Evolutionary conservation across 2,888 invertebrate genomes (phyloP).

Genomic region (Eutolmus rufibarbis): DNA sequence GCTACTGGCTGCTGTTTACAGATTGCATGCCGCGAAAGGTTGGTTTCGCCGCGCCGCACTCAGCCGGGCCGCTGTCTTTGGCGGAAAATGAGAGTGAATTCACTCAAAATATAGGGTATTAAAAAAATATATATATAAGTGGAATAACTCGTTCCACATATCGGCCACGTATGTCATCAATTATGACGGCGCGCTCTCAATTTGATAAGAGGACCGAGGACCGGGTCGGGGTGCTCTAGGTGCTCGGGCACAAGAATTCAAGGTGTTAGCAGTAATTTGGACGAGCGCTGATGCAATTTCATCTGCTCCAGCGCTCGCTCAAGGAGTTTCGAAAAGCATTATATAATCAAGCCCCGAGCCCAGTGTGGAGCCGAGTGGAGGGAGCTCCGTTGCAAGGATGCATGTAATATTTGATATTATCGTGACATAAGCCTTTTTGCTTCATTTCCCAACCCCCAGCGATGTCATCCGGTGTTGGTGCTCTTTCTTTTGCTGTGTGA

Average conservation of each 20-base stretch:
- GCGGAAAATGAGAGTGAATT: slow-evolving; percentile 14
- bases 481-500: background rate
- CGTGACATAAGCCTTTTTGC: slow-evolving; percentile 20
- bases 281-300: slow-evolving; percentile 14
- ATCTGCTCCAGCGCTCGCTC: background rate
- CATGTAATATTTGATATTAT: slow-evolving; percentile 24
- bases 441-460: background rate
- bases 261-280: slow-evolving; percentile 28
- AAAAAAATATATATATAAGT: background rate
- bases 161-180: slow-evolving; percentile 27
- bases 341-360: background rate
- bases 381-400: background rate
- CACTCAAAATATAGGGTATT: background rate
- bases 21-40: slow-evolving; percentile 18
- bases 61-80: background rate
- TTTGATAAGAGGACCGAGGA: background rate
- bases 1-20: background rate
- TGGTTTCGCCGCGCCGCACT: background rate
- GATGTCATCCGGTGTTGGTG: slow-evolving; percentile 12
- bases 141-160: slow-evolving; percentile 29
- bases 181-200: background rate
- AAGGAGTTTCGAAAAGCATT: slow-evolving; percentile 9
- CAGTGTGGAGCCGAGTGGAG: background rate
- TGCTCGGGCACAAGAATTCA: slow-evolving; percentile 5
- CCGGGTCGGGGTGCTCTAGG: background rate